Evolutionary conservation across 2,113 vertebrate species (phyloP).

Genomic region (Bolborhynchus lineola): DNA sequence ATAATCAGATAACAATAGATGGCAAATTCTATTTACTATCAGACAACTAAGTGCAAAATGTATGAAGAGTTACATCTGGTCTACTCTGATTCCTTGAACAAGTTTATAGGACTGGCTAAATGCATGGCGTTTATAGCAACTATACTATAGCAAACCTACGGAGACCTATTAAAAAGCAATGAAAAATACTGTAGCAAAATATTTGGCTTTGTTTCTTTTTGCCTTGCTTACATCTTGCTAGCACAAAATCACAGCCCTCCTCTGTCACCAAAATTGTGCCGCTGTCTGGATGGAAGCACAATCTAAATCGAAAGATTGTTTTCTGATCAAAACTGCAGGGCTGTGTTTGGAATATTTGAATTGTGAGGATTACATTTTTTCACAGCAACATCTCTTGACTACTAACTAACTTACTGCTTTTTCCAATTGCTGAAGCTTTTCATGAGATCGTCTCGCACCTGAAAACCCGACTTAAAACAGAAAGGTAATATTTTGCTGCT

Average conservation of each 20-base stretch:
- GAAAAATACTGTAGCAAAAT: neutral
- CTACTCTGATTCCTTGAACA: neutral
- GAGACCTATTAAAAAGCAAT: neutral
- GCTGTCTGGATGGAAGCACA: neutral
- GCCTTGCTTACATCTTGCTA: neutral
- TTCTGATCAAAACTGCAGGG: neutral
- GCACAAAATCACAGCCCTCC: neutral
- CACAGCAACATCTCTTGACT: neutral
- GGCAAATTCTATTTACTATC: slow-evolving; percentile 25
- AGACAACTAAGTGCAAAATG: neutral
- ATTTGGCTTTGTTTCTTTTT: neutral
- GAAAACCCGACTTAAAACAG: neutral
- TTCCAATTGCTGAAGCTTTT: neutral
- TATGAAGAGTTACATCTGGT: slow-evolving; percentile 20
- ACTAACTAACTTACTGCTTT: neutral
- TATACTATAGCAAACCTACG: neutral
- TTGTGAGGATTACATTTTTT: neutral
- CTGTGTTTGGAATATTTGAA: neutral
- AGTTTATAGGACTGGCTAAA: neutral
- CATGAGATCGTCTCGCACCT: neutral
- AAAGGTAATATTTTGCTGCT: neutral
- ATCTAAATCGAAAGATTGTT: neutral
- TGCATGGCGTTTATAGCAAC: neutral
- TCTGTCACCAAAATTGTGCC: neutral
- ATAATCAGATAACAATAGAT: slow-evolving; percentile 35